Base-by-base conservation (phyloP, 2,113 vertebrate genomes). In the Anguilla rostrata region DNA sequence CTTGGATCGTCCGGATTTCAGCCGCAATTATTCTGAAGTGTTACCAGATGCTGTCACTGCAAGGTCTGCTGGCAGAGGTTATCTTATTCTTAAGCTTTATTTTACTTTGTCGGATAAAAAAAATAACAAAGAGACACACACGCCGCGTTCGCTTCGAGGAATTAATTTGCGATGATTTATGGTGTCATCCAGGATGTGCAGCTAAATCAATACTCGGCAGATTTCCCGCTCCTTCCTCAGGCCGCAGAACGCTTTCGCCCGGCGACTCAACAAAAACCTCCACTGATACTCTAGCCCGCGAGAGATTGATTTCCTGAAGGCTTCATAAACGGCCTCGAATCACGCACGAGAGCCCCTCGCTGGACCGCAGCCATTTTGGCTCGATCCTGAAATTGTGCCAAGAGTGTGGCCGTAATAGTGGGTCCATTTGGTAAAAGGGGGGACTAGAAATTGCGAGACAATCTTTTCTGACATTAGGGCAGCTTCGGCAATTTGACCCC, bases 21-120 rank as follows among this genome's bases (percentile, higher is more conserved):
- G 91, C 87, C 66, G 89, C 87, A 91, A 94, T 95, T 93, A 91
- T 87, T 83, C 82, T 85, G 87, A 94, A 94, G 85, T 92, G 92
- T 90, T 94, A 78, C 93, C 94, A 94, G 88, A 92, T 94, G 92
- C 79, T 86, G 87, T 87, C 49, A 86, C 82, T 87, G 86, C 88
- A 87, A 41, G 60, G 86, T 92, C 88, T 80, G 89, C 87, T 78
- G 84, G 85, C 85, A 86, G 85, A 90, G 88, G 81, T 92, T 91
- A 89, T 92, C 84, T 57, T 83, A 88, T 89, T 43, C 81, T 86
- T 82, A 14, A 80, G 83, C 84, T 89, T 88, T 53, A 86, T 40
- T 89, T 88, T 89, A 89, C 80, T 34, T 56, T 87, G 81, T 81
- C 78, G 81, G 71, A 87, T 83, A 46, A 66, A 66, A 83, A 83